Base-by-base conservation (phyloP, 1,140 invertebrate genomes). In the Pantala flavescens region DNA sequence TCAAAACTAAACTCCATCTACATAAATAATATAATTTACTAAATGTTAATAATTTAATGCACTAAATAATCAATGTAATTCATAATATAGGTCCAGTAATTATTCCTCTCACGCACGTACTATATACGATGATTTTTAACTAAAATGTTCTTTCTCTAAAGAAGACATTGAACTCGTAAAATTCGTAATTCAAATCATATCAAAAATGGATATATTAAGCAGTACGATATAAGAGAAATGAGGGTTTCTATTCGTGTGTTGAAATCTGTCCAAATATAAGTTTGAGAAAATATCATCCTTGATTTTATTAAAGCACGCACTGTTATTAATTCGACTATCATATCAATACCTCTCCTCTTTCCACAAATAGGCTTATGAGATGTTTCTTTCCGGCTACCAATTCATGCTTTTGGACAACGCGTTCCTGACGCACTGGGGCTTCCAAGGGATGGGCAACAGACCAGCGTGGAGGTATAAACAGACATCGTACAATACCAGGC, bases 361-460 rank as follows among this genome's bases (percentile, higher is more conserved):
- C 49, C 1, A 19, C 49, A 3, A 63, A 7, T 12, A 86, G 85
- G 82, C 84, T 9, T 87, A 86, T 79, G 86, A 87, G 78, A 80
- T 86, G 72, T 82, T 85, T 75, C 78, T 85, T 23, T 82, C 83
- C 11, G 85, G 85, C 12, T 86, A 82, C 79, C 78, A 79, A n/a
- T 85, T 87, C 77, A 78, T 79, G 71, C 84, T 87, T 0, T 80
- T 87, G 9, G 82, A 84, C 77, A 83, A 84, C 72, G 84, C 83
- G 7, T 87, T 86, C 77, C 77, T 85, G 0, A 79, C 86, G 0
- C 86, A 87, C 78, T 82, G 82, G 79, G 86, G 85, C 0, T 81
- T 85, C 49, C 49, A 63, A 63, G 49, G 12, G n/a, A 16, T 16
- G 49, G 12, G 12, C 3, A 16, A 14, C 5, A 63, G 49, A 21